Evolutionary conservation across 2,888 invertebrate genomes (phyloP), one percentile per base, ranked within the genome.

Genomic region (Congeria kusceri): DNA sequence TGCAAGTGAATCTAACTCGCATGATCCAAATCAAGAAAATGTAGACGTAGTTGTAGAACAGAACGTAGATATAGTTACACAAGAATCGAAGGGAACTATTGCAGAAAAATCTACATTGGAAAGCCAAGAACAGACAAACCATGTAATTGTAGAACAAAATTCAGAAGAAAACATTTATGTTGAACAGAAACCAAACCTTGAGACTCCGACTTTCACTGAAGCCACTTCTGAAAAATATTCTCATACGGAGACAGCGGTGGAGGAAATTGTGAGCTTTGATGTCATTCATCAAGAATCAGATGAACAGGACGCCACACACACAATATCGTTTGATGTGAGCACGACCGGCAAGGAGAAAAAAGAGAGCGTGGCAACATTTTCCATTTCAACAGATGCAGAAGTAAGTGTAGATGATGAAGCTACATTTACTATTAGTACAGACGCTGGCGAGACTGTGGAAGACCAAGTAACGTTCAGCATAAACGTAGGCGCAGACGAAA

Each of bases 321-420:
- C 53, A 7, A 23, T 53, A 23, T 53, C 20, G 53, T 23, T 53
- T 53, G 53, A 53, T 25, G 4, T 53, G 5, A 53, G n/a, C 18
- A 5, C 53, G 1, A 25, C 13, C n/a, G 53, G 23, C 11, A 7
- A 53, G 9, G 25, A 23, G 20, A 20, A 53, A 53, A 9, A 23
- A 53, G 23, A 53, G 25, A 53, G 25, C 53, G 53, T 23, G 18
- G 53, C 25, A 53, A 23, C 53, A 53, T 53, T 53, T 25, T 53
- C 53, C 3, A 53, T 53, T 53, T 53, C 53, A 20, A 18, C 64
- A 13, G 71, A 72, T 65, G 64, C 71, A 29, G 71, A 72, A 46
- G 57, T 72, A 18, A 72, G 58, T 32, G 13, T 64, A 27, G 53
- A 70, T 63, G 25, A 61, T 23, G 61, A 59, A 46, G 3, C 39